Conservation (phyloP, 2,113 vertebrate species). For the Micronycteris hirsuta region DNA sequence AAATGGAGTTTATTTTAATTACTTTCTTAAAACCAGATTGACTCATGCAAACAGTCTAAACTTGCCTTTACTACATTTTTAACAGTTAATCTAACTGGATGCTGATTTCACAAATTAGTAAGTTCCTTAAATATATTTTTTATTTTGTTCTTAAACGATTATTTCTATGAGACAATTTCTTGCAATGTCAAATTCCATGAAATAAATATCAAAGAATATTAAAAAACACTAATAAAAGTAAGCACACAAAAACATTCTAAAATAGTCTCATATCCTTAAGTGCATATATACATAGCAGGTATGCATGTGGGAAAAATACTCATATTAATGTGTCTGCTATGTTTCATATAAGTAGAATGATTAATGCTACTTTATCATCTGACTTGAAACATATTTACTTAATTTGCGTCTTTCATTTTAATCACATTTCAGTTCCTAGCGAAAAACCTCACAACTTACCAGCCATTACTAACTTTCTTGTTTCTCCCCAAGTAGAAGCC, state of each 20-base stretch:
- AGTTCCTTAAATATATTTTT: background rate
- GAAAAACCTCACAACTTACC: conserved; percentile 27
- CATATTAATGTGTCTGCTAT: background rate
- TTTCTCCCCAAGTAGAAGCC: background rate
- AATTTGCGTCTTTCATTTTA: conserved; percentile 1
- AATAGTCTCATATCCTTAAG: background rate
- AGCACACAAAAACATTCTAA: background rate
- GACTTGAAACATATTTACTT: conserved; percentile 28
- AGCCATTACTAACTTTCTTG: background rate
- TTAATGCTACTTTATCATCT: background rate
- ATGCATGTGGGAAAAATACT: background rate
- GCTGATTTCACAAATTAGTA: background rate
- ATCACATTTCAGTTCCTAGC: background rate
- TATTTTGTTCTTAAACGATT: background rate
- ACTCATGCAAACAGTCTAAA: conserved; percentile 31
- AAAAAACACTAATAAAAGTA: background rate
- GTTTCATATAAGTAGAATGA: conserved; percentile 45
- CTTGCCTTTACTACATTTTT: background rate
- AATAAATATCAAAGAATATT: background rate
- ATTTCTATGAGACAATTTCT: background rate
- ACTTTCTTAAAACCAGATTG: conserved; percentile 56
- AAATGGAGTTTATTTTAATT: conserved; percentile 61
- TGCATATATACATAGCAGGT: background rate
- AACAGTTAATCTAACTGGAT: conserved; percentile 36
- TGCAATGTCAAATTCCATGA: background rate